A percentile compares a stretch with the other conserved stretches of the same genome.
These are phyloP conservation scores for Nannoperca obscura DNA, from an alignment of 2,797 vertebrate species.

Conservation along the genomic window DNA sequence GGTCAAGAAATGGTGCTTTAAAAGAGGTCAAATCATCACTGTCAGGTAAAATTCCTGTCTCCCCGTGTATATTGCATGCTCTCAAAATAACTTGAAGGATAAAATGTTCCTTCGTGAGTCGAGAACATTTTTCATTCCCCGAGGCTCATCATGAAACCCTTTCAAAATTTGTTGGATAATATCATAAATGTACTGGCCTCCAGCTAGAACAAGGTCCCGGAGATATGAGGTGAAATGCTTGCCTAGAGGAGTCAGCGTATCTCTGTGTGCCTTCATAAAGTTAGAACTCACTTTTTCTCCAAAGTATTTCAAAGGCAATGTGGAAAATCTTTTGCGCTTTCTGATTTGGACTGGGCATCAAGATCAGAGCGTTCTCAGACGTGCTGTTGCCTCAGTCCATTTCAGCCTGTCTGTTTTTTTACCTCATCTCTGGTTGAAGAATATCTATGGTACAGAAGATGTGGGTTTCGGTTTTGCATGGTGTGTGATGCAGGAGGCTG, in stretches of 20 bases:
- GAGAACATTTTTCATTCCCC: slow-evolving; percentile 2
- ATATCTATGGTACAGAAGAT: slow-evolving; percentile 12
- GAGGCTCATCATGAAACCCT: slow-evolving; percentile 3
- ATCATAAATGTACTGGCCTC: slow-evolving; percentile 16
- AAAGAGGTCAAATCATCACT: slow-evolving; percentile 5
- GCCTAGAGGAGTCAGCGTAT: slow-evolving; percentile 17
- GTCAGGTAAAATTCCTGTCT: not conserved
- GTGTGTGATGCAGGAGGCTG: slow-evolving; percentile 39
- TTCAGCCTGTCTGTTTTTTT: slow-evolving; percentile 10
- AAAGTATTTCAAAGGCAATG: slow-evolving; percentile 45
- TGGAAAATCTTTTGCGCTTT: slow-evolving; percentile 41
- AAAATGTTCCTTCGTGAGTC: slow-evolving; percentile 11
- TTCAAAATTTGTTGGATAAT: slow-evolving; percentile 23
- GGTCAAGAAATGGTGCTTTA: not conserved
- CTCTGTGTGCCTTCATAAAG: slow-evolving; percentile 33
- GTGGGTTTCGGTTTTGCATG: slow-evolving; percentile 8
- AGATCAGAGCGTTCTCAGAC: slow-evolving; percentile 38
- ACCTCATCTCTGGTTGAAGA: slow-evolving; percentile 19
- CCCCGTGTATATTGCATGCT: slow-evolving; percentile 7
- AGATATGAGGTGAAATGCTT: slow-evolving; percentile 11
- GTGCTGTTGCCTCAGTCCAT: slow-evolving; percentile 38
- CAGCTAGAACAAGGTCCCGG: slow-evolving; percentile 23
- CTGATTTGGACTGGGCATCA: slow-evolving; percentile 41
- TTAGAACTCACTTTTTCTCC: slow-evolving; percentile 26
- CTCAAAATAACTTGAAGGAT: slow-evolving; percentile 13